Evolutionary conservation across 2,113 vertebrate species (phyloP), one percentile per base, ranked within the genome.

Genomic region (Crocuta crocuta): DNA sequence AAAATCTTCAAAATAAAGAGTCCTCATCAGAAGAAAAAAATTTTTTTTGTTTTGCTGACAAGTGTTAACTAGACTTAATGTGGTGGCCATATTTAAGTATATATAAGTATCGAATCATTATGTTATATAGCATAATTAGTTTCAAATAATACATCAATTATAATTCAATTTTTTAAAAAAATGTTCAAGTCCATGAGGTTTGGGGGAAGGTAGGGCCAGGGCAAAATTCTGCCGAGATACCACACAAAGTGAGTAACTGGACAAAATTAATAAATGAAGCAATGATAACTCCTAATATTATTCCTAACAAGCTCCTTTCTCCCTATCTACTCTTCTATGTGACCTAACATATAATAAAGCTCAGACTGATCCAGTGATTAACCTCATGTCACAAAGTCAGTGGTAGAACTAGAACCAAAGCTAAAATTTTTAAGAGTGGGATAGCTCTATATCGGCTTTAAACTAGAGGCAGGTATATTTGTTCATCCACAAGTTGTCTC

Each of bases 261-360:
- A n/a, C 39, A 45, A 94, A 89, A 85, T 74, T 76, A 83, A 68
- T 45, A 80, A 74, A 74, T 26, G 73, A 74, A 90, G 26, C 45
- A 50, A 50, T 80, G 58, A 53, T 61, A 33, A 84, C n/a, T 80
- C 39, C 43, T 87, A 92, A 26, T 65, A 82, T 68, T 93, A 85
- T 70, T 86, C 16, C 71, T 74, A 73, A 76, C 4, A 48, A 86
- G 85, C 24, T 90, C 43, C 13, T 53, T 89, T 79, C 35, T 84
- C 48, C 39, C 39, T 89, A 28, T 12, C 12, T 12, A 43, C 55
- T 90, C 58, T 61, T 80, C 48, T 96, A 21, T 71, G 12, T 66
- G 79, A 96, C 53, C 94, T 79, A 92, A 70, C 53, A 70, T 58
- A 82, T 65, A 48, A 88, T 58, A 65, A 70, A 91, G 35, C 33